Evolutionary conservation across 2,888 invertebrate species (phyloP).

Genomic region (Drosophila incognita): DNA sequence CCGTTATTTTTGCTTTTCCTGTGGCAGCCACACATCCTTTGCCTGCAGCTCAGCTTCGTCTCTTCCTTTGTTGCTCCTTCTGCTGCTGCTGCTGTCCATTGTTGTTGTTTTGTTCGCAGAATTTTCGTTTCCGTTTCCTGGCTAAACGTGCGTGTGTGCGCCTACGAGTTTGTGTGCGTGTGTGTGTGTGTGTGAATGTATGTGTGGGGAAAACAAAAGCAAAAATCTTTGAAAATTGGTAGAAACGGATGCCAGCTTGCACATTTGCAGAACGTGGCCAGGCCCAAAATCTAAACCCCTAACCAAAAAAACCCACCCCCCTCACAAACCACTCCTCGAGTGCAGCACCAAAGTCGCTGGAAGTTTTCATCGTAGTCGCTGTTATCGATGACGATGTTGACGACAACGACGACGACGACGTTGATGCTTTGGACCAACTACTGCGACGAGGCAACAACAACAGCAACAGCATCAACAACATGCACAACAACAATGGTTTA

Average conservation of each 20-base stretch:
- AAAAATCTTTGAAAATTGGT: slow-evolving; percentile 78
- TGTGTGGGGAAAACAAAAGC: slow-evolving; percentile 72
- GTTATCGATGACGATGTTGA: slow-evolving; percentile 72
- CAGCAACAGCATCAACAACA: slow-evolving; percentile 19
- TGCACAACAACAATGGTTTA: slow-evolving; percentile 12
- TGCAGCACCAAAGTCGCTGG: slow-evolving; percentile 61
- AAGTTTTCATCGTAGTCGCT: slow-evolving; percentile 41
- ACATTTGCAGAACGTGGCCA: slow-evolving; percentile 77
- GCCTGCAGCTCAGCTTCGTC: slow-evolving; percentile 43
- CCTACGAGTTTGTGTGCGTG: slow-evolving; percentile 24
- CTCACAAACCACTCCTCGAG: neutral
- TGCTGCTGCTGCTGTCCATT: slow-evolving; percentile 32
- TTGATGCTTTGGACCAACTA: slow-evolving; percentile 20
- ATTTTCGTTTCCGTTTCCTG: slow-evolving; percentile 82
- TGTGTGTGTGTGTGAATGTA: slow-evolving; percentile 41
- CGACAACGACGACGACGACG: slow-evolving; percentile 42
- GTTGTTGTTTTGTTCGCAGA: slow-evolving; percentile 78
- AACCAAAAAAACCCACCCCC: neutral
- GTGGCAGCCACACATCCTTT: slow-evolving; percentile 52
- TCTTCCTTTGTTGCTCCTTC: slow-evolving; percentile 30
- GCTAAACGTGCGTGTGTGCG: slow-evolving; percentile 70
- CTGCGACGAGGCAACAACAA: slow-evolving; percentile 16
- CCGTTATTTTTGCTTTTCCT: slow-evolving; percentile 78
- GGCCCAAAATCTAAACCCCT: slow-evolving; percentile 34
- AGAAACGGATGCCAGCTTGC: slow-evolving; percentile 80